Evolutionary conservation across 2,797 vertebrate species (phyloP), one percentile per base, ranked within the genome.

Genomic region (Melanotaenia boesemani): DNA sequence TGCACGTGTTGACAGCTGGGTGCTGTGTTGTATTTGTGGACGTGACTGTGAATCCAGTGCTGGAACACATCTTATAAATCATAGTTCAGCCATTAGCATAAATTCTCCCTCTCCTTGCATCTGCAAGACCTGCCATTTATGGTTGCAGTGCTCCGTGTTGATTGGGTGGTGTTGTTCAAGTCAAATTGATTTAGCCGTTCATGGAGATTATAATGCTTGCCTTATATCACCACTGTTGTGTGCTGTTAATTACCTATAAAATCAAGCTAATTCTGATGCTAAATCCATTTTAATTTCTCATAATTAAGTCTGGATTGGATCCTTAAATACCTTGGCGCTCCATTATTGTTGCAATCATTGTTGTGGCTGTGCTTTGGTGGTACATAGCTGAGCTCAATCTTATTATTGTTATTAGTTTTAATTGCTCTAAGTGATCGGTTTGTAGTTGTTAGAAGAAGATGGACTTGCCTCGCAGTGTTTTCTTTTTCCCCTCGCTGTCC

Each of bases 261-360:
- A 94, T 95, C 93, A 93, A 93, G 93, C 94, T 94, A 94, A 95
- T 95, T 95, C 93, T 85, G 93, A 95, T 91, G 91, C 92, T 94
- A 94, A 95, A 95, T 93, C 93, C 92, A 92, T 94, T 95, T 95
- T 94, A 94, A 95, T 95, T 95, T 95, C 90, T 93, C 90, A 90
- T 94, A 94, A 95, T 95, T 94, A 95, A 94, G 92, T 92, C 91
- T 80, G 92, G 92, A 95, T 95, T 93, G 94, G 92, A 93, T 94
- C 89, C 93, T 94, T 94, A 92, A 95, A 95, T 92, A 93, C 92
- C 91, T 91, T 77, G 78, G 90, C 84, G 91, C 89, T 91, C 82
- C 83, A 90, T 94, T 93, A 93, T 93, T 92, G 91, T 89, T 86
- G 90, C 92, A 94, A 93, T 95, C 92, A 93, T 86, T 92, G 93